Conservation (phyloP, 2,113 vertebrate genomes). For the Orycteropus afer region DNA sequence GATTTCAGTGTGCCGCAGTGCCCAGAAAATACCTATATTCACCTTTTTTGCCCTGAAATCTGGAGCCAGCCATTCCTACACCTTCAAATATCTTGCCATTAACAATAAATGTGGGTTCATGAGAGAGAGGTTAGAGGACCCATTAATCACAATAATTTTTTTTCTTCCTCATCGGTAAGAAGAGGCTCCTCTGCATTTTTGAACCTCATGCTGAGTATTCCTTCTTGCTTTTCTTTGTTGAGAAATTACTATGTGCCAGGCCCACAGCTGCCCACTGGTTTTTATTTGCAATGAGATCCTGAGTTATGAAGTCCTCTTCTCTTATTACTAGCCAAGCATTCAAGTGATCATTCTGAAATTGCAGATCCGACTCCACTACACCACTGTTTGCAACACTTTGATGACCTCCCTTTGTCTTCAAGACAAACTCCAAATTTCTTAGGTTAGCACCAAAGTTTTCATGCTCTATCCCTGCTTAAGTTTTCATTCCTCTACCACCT, state of each 20-base stretch:
- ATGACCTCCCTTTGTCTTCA: neutral
- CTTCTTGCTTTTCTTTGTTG: conserved; percentile 35
- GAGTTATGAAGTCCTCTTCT: neutral
- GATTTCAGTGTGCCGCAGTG: conserved; percentile 48
- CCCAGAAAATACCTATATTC: conserved; percentile 61
- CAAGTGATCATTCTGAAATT: neutral
- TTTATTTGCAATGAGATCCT: neutral
- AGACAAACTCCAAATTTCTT: neutral
- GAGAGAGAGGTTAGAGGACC: neutral
- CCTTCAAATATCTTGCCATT: neutral
- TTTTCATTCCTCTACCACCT: neutral
- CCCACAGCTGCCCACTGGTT: neutral
- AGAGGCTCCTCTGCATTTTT: neutral
- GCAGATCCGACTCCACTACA: neutral
- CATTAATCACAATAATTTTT: neutral
- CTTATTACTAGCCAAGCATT: neutral
- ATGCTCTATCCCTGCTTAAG: neutral
- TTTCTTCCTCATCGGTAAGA: neutral
- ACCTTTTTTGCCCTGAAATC: conserved; percentile 48
- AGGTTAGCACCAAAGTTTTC: neutral
- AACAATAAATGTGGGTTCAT: rapidly evolving
- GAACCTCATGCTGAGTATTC: neutral
- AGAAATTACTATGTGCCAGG: neutral
- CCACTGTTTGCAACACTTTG: neutral
- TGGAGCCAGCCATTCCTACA: conserved; percentile 41